Evolutionary conservation across 1,140 invertebrate genomes (phyloP).

Genomic region (Stratiolaelaps scimitus): DNA sequence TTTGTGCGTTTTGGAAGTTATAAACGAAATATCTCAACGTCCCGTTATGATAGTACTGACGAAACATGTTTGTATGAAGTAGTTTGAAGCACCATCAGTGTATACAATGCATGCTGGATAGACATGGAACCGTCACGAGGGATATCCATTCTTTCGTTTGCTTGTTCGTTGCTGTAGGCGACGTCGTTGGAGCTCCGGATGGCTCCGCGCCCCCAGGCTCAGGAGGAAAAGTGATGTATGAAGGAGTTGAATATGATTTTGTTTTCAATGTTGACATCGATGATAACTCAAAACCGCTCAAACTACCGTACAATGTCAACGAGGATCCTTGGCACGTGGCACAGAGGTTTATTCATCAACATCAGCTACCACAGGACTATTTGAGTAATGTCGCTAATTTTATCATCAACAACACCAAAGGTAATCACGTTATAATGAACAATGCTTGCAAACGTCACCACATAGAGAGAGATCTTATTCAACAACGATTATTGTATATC

Average conservation of each 20-base stretch:
- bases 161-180: slow-evolving; percentile 50
- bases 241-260: slow-evolving; percentile 85
- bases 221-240: slow-evolving; percentile 57
- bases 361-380: slow-evolving; percentile 70
- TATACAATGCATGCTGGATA: too few species aligned
- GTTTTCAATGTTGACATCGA: slow-evolving; percentile 88
- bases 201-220: slow-evolving; percentile 45
- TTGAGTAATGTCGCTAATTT: slow-evolving; percentile 91
- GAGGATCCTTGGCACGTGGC: slow-evolving; percentile 55
- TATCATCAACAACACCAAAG: slow-evolving; percentile 65
- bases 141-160: too few species aligned
- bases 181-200: slow-evolving; percentile 67
- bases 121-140: too few species aligned
- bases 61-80: too few species aligned
- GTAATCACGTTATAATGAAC: slow-evolving; percentile 35
- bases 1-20: too few species aligned
- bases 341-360: slow-evolving; percentile 52
- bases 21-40: too few species aligned
- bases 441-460: too few species aligned
- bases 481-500: too few species aligned
- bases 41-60: too few species aligned
- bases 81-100: too few species aligned
- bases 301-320: slow-evolving; percentile 72
- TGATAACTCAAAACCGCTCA: slow-evolving; percentile 69
- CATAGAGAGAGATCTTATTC: too few species aligned